phyloP scores from a whole-genome alignment of 2,113 vertebrate species.

The Lamprotornis superbus region DNA sequence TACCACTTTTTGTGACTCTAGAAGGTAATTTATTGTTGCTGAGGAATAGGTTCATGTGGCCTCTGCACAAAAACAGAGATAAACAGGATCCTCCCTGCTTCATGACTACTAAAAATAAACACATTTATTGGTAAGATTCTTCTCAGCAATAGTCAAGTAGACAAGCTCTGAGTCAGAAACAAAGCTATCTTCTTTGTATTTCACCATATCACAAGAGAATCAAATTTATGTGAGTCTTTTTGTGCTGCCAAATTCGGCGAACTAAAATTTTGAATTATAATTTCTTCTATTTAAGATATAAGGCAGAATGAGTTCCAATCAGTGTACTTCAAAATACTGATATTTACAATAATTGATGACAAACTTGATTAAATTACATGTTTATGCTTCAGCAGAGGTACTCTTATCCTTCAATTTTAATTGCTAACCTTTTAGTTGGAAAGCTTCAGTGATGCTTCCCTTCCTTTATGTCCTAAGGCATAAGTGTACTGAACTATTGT shows the following conservation, averaged over 20 bases:
- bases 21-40: background rate
- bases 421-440: background rate
- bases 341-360: background rate
- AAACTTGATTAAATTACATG: background rate
- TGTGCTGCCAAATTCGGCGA: background rate
- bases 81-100: background rate
- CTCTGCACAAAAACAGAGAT: background rate
- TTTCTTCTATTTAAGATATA: background rate
- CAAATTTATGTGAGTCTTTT: background rate
- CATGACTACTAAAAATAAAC: background rate
- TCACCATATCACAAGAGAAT: background rate
- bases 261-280: background rate
- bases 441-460: background rate
- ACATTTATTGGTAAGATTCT: background rate
- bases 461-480: background rate
- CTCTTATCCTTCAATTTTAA: background rate
- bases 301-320: background rate
- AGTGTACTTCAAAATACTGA: background rate
- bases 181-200: background rate
- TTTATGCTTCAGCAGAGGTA: background rate
- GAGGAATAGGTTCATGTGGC: background rate
- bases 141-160: background rate
- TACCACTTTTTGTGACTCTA: background rate
- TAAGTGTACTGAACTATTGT: background rate
- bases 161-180: background rate